These are phyloP conservation scores for Agonopterix alstromeriana DNA, from an alignment of 2,888 invertebrate species.

Conservation along the genomic window DNA sequence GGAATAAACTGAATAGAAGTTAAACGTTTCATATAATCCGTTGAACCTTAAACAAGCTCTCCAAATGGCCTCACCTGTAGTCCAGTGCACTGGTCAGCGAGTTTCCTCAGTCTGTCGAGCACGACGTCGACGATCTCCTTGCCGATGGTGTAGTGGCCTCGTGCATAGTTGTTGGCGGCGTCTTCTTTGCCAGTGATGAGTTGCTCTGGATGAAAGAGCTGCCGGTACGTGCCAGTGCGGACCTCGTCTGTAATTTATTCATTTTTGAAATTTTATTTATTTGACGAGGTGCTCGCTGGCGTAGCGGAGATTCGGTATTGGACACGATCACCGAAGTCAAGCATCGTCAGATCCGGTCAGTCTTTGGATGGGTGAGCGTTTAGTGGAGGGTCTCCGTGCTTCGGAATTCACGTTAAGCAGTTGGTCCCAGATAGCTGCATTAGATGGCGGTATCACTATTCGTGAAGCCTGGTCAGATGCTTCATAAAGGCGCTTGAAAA, in stretches of 20 bases:
- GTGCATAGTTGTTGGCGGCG: constrained; percentile 95
- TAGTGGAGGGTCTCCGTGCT: too few species aligned
- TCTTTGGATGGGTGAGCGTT: too few species aligned
- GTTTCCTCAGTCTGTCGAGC: constrained; percentile 86
- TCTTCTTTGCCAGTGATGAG: constrained; percentile 95
- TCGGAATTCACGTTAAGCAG: too few species aligned
- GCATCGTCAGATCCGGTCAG: too few species aligned
- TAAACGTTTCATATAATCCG: too few species aligned
- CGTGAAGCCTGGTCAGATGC: too few species aligned
- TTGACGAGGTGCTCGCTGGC: not conserved
- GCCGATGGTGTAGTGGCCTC: constrained; percentile 96
- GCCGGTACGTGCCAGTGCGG: constrained; percentile 87
- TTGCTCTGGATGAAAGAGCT: constrained; percentile 93
- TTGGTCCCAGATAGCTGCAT: too few species aligned
- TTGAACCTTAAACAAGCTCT: too few species aligned
- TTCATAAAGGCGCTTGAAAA: too few species aligned
- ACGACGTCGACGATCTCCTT: constrained; percentile 92
- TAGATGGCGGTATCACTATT: too few species aligned
- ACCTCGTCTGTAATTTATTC: constrained; percentile 80
- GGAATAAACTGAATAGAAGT: too few species aligned
- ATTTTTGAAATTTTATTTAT: not conserved
- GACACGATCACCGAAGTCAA: too few species aligned
- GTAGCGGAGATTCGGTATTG: not conserved
- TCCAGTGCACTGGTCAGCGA: constrained; percentile 92
- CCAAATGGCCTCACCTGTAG: constrained; percentile 83